These are phyloP conservation scores for Homarus gammarus DNA, from an alignment of 2,888 invertebrate genomes.

Conservation along the genomic window DNA sequence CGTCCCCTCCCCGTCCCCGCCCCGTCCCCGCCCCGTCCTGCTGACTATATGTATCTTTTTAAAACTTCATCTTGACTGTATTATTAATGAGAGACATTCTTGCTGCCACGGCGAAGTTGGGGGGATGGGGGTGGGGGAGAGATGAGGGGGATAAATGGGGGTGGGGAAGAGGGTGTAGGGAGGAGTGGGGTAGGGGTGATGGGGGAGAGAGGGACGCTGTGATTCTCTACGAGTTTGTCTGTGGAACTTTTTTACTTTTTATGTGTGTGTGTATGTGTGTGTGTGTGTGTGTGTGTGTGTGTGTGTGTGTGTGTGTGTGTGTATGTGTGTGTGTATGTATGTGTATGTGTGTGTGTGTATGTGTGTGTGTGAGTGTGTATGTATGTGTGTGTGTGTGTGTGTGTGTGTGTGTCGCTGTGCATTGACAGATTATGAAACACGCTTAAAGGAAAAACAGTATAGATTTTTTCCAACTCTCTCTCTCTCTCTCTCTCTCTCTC, in stretches of 20 bases:
- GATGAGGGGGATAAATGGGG: not conserved
- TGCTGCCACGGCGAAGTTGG: not conserved
- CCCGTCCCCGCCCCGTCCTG: too few relatives aligned
- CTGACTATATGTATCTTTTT: too few relatives aligned
- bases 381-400: slow-evolving; percentile 37
- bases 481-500: too few relatives aligned
- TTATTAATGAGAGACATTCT: not conserved
- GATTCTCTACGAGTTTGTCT: not conserved
- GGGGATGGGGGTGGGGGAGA: too few relatives aligned
- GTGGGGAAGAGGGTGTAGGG: not conserved
- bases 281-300: slow-evolving; percentile 34
- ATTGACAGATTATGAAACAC: too few relatives aligned
- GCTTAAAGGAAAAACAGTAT: too few relatives aligned
- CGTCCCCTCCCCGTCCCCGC: too few relatives aligned
- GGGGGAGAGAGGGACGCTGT: not conserved
- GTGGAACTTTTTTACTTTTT: not conserved
- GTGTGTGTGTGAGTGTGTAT: slow-evolving; percentile 38
- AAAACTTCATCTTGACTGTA: not conserved
- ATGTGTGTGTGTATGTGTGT: slow-evolving; percentile 22
- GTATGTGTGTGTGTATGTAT: slow-evolving; percentile 27
- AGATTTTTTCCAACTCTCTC: too few relatives aligned
- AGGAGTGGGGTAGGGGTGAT: not conserved
- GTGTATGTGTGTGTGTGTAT: slow-evolving; percentile 36
- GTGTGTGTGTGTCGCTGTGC: slow-evolving; percentile 24
- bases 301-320: not conserved